These are phyloP conservation scores for Cerceris ruficornis DNA, from an alignment of 2,888 invertebrate genomes.

Conservation along the genomic window DNA sequence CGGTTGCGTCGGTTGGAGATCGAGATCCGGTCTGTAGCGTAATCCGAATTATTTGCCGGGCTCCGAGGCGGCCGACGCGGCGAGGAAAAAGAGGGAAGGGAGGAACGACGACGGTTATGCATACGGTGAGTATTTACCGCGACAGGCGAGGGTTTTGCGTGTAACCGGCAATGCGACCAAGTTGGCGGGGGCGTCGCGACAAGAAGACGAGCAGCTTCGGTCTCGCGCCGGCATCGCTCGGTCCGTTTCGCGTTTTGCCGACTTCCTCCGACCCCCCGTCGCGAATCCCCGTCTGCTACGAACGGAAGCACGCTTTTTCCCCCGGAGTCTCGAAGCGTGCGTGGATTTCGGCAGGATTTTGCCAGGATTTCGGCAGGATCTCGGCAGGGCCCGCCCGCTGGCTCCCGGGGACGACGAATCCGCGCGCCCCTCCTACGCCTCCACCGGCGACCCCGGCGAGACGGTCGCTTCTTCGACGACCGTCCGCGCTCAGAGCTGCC, in stretches of 20 bases:
- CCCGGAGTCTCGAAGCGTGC: constrained; percentile 1
- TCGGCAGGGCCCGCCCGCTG: constrained; percentile 13
- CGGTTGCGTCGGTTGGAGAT: too few relatives aligned
- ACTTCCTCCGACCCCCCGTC: constrained; percentile 19
- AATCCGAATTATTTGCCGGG: neutral
- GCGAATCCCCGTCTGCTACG: constrained; percentile 4
- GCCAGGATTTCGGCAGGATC: constrained; percentile 5
- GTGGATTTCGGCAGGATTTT: constrained; percentile 27
- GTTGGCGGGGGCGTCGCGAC: constrained; percentile 55
- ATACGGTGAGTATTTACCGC: constrained; percentile 68
- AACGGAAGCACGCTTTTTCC: constrained; percentile 28
- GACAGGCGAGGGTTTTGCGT: constrained; percentile 73
- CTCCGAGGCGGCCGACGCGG: neutral
- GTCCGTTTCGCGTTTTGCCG: constrained; percentile 66
- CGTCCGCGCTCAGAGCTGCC: too few relatives aligned
- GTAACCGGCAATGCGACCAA: constrained; percentile 73
- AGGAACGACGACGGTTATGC: neutral
- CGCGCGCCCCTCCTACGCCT: constrained; percentile 1
- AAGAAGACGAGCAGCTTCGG: constrained; percentile 67
- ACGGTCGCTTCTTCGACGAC: too few relatives aligned
- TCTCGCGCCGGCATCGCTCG: constrained; percentile 34
- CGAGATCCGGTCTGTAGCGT: too few relatives aligned
- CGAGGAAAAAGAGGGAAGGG: neutral
- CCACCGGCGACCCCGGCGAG: too few relatives aligned
- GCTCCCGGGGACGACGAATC: constrained; percentile 4